Base-by-base conservation (phyloP, 2,888 invertebrate species). In the Erebia palarica region DNA sequence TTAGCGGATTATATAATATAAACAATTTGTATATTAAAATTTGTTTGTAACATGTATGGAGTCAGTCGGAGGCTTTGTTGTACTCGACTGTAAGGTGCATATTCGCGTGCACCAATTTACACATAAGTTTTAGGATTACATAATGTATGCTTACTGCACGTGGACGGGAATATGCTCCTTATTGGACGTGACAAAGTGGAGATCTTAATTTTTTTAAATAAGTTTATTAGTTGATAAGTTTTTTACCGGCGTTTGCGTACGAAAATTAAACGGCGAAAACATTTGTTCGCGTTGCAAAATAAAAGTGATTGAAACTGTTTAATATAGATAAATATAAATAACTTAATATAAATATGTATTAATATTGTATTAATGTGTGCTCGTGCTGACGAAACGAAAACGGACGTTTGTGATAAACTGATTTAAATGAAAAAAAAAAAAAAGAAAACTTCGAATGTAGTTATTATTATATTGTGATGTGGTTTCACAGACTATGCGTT, bases 381-480 rank as follows among this genome's bases (percentile, higher is more conserved):
- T 72, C 68, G 71, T 69, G 63, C 13, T 47, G 70, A 68, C 53
- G 59, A 61, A 77, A 84, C 86, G 87, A 84, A 75, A 84, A 80
- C 65, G 81, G 87, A 87, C 88, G 86, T 87, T 36, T 87, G 83
- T 81, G 79, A 82, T 72, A 74, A 69, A 74, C 71, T 70, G 69
- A 78, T 79, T 79, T 76, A 69, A 69, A 73, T 70, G 27, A 3
- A 27, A 27, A 78, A 78, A 27, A 16, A 27, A 16, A 65, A 65
- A 65, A 65, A 58, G 13, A 58, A 58, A 78, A 78, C 80, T 82
- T 85, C 79, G 82, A 84, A 84, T 82, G 84, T 85, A 85, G 87
- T 75, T 75, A 70, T 73, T 75, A 69, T 73, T 27, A 27, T 27
- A 53, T 16, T 75, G 79, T 77, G 85, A 81, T 78, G 82, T 77